These are phyloP conservation scores for Tyrannus savana DNA, from an alignment of 2,113 vertebrate genomes.

Conservation along the genomic window DNA sequence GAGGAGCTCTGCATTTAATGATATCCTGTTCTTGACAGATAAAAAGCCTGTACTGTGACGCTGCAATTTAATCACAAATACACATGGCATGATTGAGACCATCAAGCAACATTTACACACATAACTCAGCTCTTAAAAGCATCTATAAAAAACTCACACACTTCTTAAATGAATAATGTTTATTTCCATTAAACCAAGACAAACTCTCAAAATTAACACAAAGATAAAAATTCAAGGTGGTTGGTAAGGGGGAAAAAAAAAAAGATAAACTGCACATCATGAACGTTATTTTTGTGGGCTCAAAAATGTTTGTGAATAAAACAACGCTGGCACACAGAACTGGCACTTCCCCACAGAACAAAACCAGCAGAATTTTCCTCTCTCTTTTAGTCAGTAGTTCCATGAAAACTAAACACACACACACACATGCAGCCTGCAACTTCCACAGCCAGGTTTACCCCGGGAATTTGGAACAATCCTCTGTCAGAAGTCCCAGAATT, in stretches of 20 bases:
- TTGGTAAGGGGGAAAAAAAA: background rate
- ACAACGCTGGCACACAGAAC: conserved; percentile 35
- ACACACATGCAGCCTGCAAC: background rate
- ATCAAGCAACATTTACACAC: background rate
- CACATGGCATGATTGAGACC: background rate
- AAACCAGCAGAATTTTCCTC: background rate
- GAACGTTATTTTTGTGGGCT: background rate
- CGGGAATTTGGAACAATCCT: background rate
- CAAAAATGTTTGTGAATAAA: conserved; percentile 25
- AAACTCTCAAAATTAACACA: conserved; percentile 58
- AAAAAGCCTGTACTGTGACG: background rate
- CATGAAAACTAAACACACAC: background rate
- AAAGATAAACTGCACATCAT: background rate
- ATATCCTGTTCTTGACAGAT: background rate
- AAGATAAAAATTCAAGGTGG: conserved; percentile 40
- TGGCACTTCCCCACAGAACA: background rate
- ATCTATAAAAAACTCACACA: background rate
- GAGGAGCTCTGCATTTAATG: background rate
- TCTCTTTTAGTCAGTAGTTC: conserved; percentile 21
- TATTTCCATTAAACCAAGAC: conserved; percentile 70
- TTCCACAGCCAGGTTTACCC: background rate
- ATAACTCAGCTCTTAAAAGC: background rate
- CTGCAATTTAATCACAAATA: conserved; percentile 46
- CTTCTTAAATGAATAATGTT: conserved; percentile 55
- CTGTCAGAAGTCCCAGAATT: background rate